phyloP scores from a whole-genome alignment of 2,888 invertebrate genomes.

The Pterostichus madidus region DNA sequence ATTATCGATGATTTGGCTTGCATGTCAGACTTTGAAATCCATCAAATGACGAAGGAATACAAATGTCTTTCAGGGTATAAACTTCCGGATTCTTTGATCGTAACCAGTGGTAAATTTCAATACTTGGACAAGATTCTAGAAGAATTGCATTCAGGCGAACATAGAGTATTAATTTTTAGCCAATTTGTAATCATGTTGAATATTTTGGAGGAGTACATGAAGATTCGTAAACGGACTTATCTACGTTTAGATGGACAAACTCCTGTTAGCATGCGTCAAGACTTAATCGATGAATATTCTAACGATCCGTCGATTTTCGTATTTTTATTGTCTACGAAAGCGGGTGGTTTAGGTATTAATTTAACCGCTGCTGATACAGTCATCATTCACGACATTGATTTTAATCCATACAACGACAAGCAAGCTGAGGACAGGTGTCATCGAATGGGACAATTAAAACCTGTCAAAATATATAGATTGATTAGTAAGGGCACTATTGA shows the following conservation, averaged over 20 bases:
- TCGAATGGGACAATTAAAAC: slow-evolving; percentile 88
- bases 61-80: slow-evolving; percentile 81
- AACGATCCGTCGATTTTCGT: slow-evolving; percentile 88
- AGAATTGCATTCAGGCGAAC: slow-evolving; percentile 85
- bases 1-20: slow-evolving; percentile 92
- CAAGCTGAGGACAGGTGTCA: slow-evolving; percentile 96
- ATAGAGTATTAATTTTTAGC: slow-evolving; percentile 94
- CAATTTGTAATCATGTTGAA: slow-evolving; percentile 98
- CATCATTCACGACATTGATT: slow-evolving; percentile 98
- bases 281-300: slow-evolving; percentile 94
- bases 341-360: slow-evolving; percentile 98
- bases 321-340: slow-evolving; percentile 94
- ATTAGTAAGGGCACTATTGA: slow-evolving; percentile 93
- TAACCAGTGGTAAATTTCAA: slow-evolving; percentile 92
- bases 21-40: slow-evolving; percentile 95
- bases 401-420: slow-evolving; percentile 99
- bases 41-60: slow-evolving; percentile 86
- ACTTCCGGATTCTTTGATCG: slow-evolving; percentile 85
- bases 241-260: slow-evolving; percentile 94
- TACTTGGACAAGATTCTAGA: slow-evolving; percentile 89
- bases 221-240: slow-evolving; percentile 85
- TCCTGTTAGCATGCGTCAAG: slow-evolving; percentile 91
- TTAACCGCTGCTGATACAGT: slow-evolving; percentile 96
- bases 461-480: slow-evolving; percentile 92
- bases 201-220: slow-evolving; percentile 92